Evolutionary conservation across 2,888 invertebrate genomes (phyloP).

Genomic region (Microplitis deprimator): DNA sequence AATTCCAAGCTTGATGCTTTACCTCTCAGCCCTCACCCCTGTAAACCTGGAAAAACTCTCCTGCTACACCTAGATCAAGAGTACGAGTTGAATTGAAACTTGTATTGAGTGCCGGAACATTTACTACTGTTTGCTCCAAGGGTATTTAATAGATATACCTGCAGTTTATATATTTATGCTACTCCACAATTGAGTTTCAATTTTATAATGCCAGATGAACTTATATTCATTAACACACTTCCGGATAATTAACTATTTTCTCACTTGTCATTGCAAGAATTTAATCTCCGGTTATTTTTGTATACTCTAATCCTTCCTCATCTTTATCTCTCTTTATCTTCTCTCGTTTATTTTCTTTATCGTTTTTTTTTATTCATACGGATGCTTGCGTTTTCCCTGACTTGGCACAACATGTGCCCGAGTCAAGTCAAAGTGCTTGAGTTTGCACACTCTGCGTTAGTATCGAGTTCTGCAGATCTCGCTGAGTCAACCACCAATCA

Average conservation of each 20-base stretch:
- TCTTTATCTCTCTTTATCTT: conserved; percentile 27
- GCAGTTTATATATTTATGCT: conserved; percentile 7
- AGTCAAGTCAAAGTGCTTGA: conserved; percentile 66
- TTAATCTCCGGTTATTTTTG: conserved; percentile 55
- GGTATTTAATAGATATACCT: conserved; percentile 26
- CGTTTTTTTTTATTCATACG: conserved; percentile 58
- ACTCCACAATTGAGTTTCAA: background rate
- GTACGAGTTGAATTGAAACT: conserved; percentile 57
- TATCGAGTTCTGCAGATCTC: conserved; percentile 52
- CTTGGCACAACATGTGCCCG: conserved; percentile 70
- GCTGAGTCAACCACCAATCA: conserved; percentile 68
- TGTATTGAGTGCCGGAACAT: conserved; percentile 39
- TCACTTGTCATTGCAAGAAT: conserved; percentile 53
- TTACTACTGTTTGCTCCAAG: conserved; percentile 33
- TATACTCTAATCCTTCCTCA: conserved; percentile 41
- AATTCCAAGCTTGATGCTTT: conserved; percentile 53
- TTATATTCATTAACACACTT: conserved; percentile 25
- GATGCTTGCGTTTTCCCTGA: conserved; percentile 67
- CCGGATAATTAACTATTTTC: conserved; percentile 21
- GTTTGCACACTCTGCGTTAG: conserved; percentile 61
- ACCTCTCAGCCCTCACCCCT: conserved; percentile 58
- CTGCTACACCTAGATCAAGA: conserved; percentile 61
- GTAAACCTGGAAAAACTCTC: conserved; percentile 61
- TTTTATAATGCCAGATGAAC: conserved; percentile 1
- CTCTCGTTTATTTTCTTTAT: conserved; percentile 37